Evolutionary conservation across 2,888 invertebrate genomes (phyloP), one percentile per base, ranked within the genome.

Genomic region (Lasioglossum vierecki): DNA sequence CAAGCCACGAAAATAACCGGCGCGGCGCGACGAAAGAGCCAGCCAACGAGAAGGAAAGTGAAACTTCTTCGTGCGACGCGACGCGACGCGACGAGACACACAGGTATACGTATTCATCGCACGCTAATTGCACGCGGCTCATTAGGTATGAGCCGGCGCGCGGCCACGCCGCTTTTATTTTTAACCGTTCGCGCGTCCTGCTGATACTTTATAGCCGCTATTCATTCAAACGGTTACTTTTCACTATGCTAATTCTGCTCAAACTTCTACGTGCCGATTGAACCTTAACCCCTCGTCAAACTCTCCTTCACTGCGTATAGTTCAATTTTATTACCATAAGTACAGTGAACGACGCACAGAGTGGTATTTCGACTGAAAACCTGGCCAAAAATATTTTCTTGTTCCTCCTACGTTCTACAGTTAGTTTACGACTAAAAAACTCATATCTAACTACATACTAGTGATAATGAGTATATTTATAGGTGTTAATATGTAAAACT

Each of bases 31-130:
- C 30, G 91, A 90, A 91, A 91, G 66, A 66, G 87, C 87, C 83
- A 89, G 80, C 85, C 87, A 89, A 88, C 87, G 91, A 90, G 90
- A 91, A 90, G 90, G 90, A 91, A 91, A 91, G 91, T 91, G 91
- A 91, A 91, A 91, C 90, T 91, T 63, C 90, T 91, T 70, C 72
- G 75, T 76, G 68, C 83, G 68, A 15, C 5, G 75, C 73, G 53
- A 22, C 53, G 8, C n/a, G n/a, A n/a, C n/a, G n/a, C n/a, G n/a
- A n/a, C n/a, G 22, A 2, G 53, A 22, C 53, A 66, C 75, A 80
- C 49, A 53, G 78, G 9, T 77, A 78, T 70, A 74, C 75, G 80
- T 41, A 44, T 80, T 66, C 77, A 79, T 44, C 63, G 74, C 66
- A 39, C 30, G 87, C 66, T 90, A 90, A 90, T 90, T 91, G 79